Percentiles rank a stretch among this genome's conserved stretches.
These are phyloP conservation scores for Hermaeophaga mercurialis DNA, from an alignment of 2,888 invertebrate genomes.

Conservation along the genomic window DNA sequence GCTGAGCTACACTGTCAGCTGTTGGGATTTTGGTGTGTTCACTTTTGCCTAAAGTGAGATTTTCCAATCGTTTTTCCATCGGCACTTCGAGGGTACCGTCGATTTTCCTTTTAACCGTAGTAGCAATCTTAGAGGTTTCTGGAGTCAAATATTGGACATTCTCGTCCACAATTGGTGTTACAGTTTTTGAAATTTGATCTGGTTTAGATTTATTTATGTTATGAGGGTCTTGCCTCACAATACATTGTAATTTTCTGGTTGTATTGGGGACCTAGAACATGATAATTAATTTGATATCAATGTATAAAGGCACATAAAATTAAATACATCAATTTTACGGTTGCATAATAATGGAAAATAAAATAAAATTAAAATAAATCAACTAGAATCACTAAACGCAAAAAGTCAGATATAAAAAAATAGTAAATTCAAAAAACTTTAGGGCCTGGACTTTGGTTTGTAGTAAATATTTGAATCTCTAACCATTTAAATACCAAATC, in stretches of 20 bases:
- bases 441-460: no score
- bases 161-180: constrained; percentile 55
- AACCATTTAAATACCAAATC: no score
- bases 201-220: constrained; percentile 36
- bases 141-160: constrained; percentile 61
- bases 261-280: background rate
- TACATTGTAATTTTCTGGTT: constrained; percentile 58
- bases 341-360: no score
- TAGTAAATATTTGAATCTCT: no score
- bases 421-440: no score
- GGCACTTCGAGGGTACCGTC: constrained; percentile 66
- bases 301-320: no score
- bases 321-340: no score
- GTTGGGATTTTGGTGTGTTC: constrained; percentile 61
- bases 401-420: no score
- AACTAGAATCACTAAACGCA: no score
- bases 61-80: constrained; percentile 82
- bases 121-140: constrained; percentile 45
- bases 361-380: no score
- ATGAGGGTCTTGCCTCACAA: constrained; percentile 57
- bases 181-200: constrained; percentile 55
- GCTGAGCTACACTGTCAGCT: constrained; percentile 76
- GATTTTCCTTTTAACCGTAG: constrained; percentile 52
- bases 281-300: no score
- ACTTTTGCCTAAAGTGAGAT: constrained; percentile 70